Percentiles rank a stretch among this genome's conserved stretches.
phyloP scores from a whole-genome alignment of 2,113 vertebrate genomes.

The Cyprinodon brontotheroides region DNA sequence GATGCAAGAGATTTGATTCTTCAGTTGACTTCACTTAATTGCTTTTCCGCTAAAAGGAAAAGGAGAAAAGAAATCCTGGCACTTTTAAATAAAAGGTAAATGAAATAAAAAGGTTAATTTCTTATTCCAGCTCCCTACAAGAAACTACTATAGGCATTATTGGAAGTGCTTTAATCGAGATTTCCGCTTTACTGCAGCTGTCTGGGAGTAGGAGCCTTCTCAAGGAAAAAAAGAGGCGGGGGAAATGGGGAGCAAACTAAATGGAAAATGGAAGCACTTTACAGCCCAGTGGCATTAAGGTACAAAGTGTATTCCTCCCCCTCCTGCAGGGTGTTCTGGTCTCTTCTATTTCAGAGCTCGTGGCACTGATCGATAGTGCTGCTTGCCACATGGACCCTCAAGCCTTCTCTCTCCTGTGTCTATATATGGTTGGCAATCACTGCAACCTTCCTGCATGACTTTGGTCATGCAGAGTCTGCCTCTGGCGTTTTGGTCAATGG shows the following conservation, averaged over 20 bases:
- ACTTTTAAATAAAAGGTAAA: slow-evolving; percentile 84
- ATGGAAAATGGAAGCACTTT: slow-evolving; percentile 79
- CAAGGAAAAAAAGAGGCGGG: slow-evolving; percentile 41
- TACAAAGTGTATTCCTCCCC: slow-evolving; percentile 76
- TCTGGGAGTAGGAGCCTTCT: slow-evolving; percentile 57
- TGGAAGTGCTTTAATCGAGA: slow-evolving; percentile 79
- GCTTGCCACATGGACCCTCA: slow-evolving; percentile 60
- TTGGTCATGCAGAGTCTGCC: slow-evolving; percentile 59
- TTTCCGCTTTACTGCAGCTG: slow-evolving; percentile 81
- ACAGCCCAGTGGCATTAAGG: slow-evolving; percentile 73
- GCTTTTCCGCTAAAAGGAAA: slow-evolving; percentile 81
- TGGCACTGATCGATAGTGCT: slow-evolving; percentile 79
- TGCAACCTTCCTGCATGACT: slow-evolving; percentile 74
- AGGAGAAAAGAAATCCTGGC: slow-evolving; percentile 56
- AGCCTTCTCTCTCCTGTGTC: slow-evolving; percentile 52
- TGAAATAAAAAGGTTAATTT: slow-evolving; percentile 80
- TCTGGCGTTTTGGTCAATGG: slow-evolving; percentile 21
- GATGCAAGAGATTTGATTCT: slow-evolving; percentile 81
- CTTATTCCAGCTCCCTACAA: slow-evolving; percentile 72
- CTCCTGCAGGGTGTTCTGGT: slow-evolving; percentile 66
- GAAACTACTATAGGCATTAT: slow-evolving; percentile 79
- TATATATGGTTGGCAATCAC: slow-evolving; percentile 69
- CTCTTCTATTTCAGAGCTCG: slow-evolving; percentile 59
- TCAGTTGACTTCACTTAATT: slow-evolving; percentile 84
- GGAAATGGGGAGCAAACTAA: slow-evolving; percentile 57